Evolutionary conservation across 2,888 invertebrate genomes (phyloP), one percentile per base, ranked within the genome.

Genomic region (Keiferia lycopersicella): DNA sequence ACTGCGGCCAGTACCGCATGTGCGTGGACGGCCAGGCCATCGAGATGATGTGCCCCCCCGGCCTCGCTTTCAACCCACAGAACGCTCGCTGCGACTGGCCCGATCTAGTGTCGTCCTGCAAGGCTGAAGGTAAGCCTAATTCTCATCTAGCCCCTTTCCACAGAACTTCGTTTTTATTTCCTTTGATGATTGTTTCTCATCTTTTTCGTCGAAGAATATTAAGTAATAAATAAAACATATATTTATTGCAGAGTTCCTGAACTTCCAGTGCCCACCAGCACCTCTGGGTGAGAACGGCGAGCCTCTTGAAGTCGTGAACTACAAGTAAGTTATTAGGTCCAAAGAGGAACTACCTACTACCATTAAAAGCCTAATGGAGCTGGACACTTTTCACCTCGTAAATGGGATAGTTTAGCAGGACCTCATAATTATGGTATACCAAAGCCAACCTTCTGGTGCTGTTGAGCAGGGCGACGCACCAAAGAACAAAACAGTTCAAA

Each of bases 1-100:
- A 95, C 70, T 97, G 97, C 72, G 95, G 96, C 0, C 93, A 94
- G 74, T 97, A 96, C 81, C 94, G 94, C 82, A 95, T 96, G 78
- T 97, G 97, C 74, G 95, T 94, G 0, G 94, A 93, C 8, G 97
- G 97, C 7, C 86, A 89, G 0, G 76, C 84, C 22, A 65, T 78
- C n/a, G 81, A 84, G 30, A 94, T 96, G 79, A 91, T 94, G 70
- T 97, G 97, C 95, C 26, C 97, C 0, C 94, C 94, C 75, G 96
- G 96, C 22, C 89, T 97, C 65, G 96, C 96, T 11, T 96, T 94
- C 87, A 94, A 94, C 80, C 88, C 93, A 18, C 93, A 91, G 1
- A 92, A 86, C 8, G 94, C 94, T 69, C 93, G 94, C 50, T 97
- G 97, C 76, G 96, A 97, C 74, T 97, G 96, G 96, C 96, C 97